Conservation (phyloP, 2,888 invertebrate genomes). For the Sminthurides aquaticus region DNA sequence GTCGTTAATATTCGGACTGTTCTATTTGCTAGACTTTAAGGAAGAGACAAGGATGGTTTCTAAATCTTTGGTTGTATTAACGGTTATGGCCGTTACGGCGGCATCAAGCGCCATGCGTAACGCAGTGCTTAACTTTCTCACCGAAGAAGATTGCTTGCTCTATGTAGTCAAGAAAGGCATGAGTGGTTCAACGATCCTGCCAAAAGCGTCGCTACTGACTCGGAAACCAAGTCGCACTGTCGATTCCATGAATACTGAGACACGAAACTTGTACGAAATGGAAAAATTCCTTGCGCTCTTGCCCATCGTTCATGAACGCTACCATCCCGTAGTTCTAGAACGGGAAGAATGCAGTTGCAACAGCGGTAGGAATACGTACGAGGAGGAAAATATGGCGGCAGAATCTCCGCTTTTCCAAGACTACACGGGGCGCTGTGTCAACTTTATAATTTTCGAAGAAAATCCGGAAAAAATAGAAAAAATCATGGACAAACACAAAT, state of each 20-base stretch:
- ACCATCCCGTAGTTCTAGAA: not conserved
- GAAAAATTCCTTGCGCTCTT: not conserved
- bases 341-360: not conserved
- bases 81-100: too few species aligned
- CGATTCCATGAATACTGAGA: not conserved
- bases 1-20: too few species aligned
- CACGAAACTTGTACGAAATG: not conserved
- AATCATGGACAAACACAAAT: not conserved
- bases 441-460: slow-evolving; percentile 3
- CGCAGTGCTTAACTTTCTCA: not conserved
- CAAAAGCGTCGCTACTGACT: not conserved
- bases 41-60: too few species aligned
- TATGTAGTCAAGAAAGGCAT: not conserved
- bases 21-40: too few species aligned
- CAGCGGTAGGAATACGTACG: not conserved
- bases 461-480: not conserved
- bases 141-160: not conserved
- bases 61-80: too few species aligned
- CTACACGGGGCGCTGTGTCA: slow-evolving; percentile 2
- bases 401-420: not conserved
- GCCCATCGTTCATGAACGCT: not conserved
- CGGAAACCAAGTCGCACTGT: not conserved
- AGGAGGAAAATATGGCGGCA: not conserved
- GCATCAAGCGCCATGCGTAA: not conserved
- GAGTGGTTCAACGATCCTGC: not conserved